Conservation (phyloP, 2,113 vertebrate genomes). For the Apaloderma vittatum region DNA sequence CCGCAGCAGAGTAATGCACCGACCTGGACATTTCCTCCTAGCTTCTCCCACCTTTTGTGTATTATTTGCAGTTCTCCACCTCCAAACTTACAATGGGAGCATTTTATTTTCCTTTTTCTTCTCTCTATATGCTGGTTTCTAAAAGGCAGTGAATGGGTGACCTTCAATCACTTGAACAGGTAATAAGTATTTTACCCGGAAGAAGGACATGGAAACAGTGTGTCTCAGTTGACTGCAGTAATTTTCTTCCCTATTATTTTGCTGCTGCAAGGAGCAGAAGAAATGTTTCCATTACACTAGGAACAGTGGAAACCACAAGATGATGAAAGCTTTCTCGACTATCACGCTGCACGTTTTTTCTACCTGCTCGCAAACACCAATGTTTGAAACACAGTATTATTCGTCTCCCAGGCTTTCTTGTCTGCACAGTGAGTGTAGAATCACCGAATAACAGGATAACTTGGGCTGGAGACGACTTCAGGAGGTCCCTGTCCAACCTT, state of each 20-base stretch:
- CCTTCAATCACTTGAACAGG: not conserved
- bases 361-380: not conserved
- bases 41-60: not conserved
- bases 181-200: slow-evolving; percentile 55
- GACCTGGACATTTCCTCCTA: not conserved
- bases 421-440: not conserved
- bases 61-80: not conserved
- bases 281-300: slow-evolving; percentile 33
- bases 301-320: not conserved
- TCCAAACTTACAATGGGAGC: not conserved
- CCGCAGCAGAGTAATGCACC: not conserved
- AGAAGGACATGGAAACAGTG: not conserved
- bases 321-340: slow-evolving; percentile 15
- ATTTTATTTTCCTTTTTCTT: not conserved
- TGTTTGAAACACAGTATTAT: not conserved
- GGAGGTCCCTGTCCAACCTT: not conserved
- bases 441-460: not conserved
- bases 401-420: not conserved
- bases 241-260: slow-evolving; percentile 36
- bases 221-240: not conserved
- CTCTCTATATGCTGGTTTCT: not conserved
- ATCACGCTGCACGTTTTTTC: not conserved
- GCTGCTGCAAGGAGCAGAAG: not conserved
- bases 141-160: not conserved
- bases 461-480: not conserved